Evolutionary conservation across 2,797 vertebrate species (phyloP).

Genomic region (Enteromius argenteus): DNA sequence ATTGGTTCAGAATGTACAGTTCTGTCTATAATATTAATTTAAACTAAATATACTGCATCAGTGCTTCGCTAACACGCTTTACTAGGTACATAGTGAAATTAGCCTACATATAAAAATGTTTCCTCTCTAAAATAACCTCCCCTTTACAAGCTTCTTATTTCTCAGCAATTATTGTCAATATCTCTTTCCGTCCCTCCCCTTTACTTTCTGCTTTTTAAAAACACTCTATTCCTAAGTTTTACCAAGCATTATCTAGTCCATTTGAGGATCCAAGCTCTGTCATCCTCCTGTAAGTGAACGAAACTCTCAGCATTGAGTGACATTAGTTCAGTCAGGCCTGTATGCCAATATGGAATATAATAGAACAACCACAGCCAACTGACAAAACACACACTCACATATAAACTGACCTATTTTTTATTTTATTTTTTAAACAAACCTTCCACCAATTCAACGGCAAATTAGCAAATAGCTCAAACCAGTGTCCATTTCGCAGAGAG

Average conservation of each 20-base stretch:
- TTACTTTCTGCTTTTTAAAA: constrained; percentile 22
- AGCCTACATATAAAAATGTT: not conserved
- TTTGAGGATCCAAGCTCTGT: constrained; percentile 33
- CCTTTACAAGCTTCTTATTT: constrained; percentile 59
- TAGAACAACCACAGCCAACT: not conserved
- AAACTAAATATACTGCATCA: not conserved
- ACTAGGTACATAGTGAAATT: not conserved
- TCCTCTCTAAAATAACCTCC: not conserved
- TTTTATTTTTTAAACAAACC: not conserved
- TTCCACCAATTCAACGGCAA: not conserved
- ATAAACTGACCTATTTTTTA: not conserved
- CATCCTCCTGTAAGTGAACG: constrained; percentile 7
- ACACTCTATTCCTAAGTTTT: constrained; percentile 53
- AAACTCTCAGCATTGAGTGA: constrained; percentile 24
- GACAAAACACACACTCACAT: constrained; percentile 12
- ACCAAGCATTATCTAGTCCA: constrained; percentile 20
- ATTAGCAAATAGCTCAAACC: too few relatives aligned
- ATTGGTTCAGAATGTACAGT: not conserved
- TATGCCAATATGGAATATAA: constrained; percentile 17
- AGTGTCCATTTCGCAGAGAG: not conserved
- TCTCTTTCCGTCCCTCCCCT: constrained; percentile 10
- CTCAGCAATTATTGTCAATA: constrained; percentile 55
- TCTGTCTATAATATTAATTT: not conserved
- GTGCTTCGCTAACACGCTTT: not conserved
- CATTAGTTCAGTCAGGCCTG: constrained; percentile 67